These are phyloP conservation scores for Podabrus alpinus DNA, from an alignment of 2,888 invertebrate species.

Conservation along the genomic window DNA sequence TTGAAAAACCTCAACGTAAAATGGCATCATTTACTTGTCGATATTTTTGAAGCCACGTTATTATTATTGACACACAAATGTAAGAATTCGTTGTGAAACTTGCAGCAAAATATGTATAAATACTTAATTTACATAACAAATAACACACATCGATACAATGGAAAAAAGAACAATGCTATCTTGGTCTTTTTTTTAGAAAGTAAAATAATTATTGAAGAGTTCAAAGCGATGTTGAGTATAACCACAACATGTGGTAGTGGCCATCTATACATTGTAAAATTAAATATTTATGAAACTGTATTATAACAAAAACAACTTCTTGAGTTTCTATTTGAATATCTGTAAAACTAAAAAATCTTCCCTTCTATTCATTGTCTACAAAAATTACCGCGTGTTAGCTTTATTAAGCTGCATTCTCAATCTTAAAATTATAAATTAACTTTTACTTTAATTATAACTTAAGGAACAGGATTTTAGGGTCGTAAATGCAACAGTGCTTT, in stretches of 20 bases:
- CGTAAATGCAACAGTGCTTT: too few species aligned
- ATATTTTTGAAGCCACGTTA: neutral
- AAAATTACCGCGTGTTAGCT: too few species aligned
- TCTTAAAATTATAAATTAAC: too few species aligned
- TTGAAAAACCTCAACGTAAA: slow-evolving; percentile 8
- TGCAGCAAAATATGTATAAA: slow-evolving; percentile 23
- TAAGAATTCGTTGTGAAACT: slow-evolving; percentile 23
- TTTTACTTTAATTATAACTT: too few species aligned
- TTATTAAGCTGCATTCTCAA: too few species aligned
- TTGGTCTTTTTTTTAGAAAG: slow-evolving; percentile 19
- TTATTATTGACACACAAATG: slow-evolving; percentile 14
- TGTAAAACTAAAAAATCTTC: neutral
- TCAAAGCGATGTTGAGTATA: neutral
- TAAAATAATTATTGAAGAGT: neutral
- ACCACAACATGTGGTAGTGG: neutral
- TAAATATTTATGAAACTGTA: neutral
- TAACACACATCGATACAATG: slow-evolving; percentile 25
- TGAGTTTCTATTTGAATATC: neutral
- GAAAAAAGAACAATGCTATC: slow-evolving; percentile 27
- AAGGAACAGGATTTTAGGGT: too few species aligned
- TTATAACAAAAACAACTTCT: neutral
- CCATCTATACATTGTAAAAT: neutral
- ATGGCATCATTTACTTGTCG: slow-evolving; percentile 3
- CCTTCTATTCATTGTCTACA: neutral
- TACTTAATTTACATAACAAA: slow-evolving; percentile 29